Evolutionary conservation across 2,888 invertebrate genomes (phyloP), one percentile per base, ranked within the genome.

Genomic region (Leptopilina myrica): DNA sequence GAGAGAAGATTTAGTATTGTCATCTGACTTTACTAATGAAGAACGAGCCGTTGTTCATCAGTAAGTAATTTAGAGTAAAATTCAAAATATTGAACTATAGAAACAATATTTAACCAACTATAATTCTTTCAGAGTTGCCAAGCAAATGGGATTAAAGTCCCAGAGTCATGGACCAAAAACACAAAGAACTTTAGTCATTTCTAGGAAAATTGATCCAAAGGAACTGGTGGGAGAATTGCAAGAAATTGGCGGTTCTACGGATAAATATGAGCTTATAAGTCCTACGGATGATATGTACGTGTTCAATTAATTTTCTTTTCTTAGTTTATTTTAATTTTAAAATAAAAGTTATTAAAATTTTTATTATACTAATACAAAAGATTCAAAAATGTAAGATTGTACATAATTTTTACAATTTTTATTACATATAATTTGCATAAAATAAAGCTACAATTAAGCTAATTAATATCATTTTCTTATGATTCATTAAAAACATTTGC

Each of bases 41-140:
- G 95, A 95, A 86, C 92, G 95, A 33, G 94, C 93, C 0, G 82
- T 91, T 0, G 90, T 95, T 77, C 95, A 95, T 86, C 92, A 92
- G 92, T 94, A 90, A 88, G 88, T 82, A 77, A 46, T 14, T 8
- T 11, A 20, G 56, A 62, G 20, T 20, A 20, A 20, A 20, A 20
- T 20, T 20, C 20, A 20, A 20, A 33, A 33, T 33, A 33, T 33
- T 33, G 0, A 33, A 33, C 33, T 33, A 33, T 33, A 33, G 33
- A 33, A 33, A 33, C 5, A 73, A 73, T 59, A 26, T n/a, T 2
- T 20, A 73, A 26, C 65, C 59, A 43, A 65, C 43, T n/a, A 14
- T 67, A n/a, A 66, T 75, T 83, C 77, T 87, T 89, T n/a, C 77
- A 93, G 92, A 84, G 85, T 92, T 7, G 92, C 92, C 33, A 89